Conservation (phyloP, 2,113 vertebrate species). For the Trematomus loennbergii region DNA sequence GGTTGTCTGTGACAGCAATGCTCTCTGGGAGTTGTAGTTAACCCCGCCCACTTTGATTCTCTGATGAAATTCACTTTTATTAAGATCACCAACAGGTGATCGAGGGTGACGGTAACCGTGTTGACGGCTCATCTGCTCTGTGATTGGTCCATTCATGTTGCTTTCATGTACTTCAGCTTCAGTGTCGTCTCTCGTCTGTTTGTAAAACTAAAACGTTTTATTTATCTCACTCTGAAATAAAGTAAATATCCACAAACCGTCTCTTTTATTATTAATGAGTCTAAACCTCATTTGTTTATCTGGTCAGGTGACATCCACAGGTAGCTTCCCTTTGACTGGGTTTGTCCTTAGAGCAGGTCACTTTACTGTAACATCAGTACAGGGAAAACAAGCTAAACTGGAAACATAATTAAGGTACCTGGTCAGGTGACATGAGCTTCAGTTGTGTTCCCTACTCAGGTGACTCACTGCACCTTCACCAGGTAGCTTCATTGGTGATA, state of each 20-base stretch:
- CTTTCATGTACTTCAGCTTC: constrained; percentile 56
- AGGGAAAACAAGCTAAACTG: neutral
- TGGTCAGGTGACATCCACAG: no score
- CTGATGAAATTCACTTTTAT: neutral
- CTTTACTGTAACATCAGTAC: no score
- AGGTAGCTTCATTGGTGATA: neutral
- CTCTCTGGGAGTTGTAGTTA: constrained; percentile 19
- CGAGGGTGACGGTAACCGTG: constrained; percentile 11
- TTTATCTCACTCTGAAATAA: constrained; percentile 56
- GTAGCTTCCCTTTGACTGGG: no score
- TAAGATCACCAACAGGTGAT: neutral
- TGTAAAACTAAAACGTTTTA: constrained; percentile 12
- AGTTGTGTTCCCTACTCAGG: no score
- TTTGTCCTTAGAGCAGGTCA: no score
- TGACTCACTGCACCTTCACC: no score
- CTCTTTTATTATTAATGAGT: no score
- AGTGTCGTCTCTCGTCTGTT: constrained; percentile 33
- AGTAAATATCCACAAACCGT: constrained; percentile 37
- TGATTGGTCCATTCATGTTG: constrained; percentile 45
- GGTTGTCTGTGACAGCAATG: constrained; percentile 24
- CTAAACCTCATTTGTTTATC: no score
- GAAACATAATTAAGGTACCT: neutral
- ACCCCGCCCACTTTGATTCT: neutral
- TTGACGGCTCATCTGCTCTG: constrained; percentile 33
- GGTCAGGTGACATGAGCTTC: no score